Evolutionary conservation across 2,113 vertebrate genomes (phyloP), one percentile per base, ranked within the genome.

Genomic region (Chloropsis cyanopogon): DNA sequence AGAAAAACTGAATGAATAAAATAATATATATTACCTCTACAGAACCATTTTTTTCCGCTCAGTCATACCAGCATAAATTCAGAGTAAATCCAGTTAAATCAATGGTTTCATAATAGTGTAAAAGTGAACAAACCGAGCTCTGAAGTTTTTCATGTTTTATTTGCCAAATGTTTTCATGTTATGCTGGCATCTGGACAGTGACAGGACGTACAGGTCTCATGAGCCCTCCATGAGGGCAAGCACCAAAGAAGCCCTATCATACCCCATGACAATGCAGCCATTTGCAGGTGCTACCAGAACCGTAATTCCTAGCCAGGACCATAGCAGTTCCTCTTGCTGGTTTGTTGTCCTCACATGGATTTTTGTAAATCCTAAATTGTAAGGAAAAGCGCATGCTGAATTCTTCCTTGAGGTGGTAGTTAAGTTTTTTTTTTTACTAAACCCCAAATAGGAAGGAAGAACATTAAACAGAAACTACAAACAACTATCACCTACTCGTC

Each of bases 101-200:
- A 68, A 31, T 54, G 11, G 31, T 37, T 94, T 93, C 87, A 68
- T 82, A 70, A 71, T 28, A 72, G 57, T 7, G 18, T 59, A 92
- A 92, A 95, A 93, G 37, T 0, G 0, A 93, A 91, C n/a, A 91
- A 91, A 95, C 17, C 3, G 7, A 72, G 61, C 69, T 84, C 77
- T 82, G 64, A 92, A 71, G 80, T 4, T 84, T 88, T 86, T 91
- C 52, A 72, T 92, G 46, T 87, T 92, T 95, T 89, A 71, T 89
- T 96, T 95, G 89, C 69, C 83, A 95, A 92, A 31, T 78, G 52
- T 90, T 96, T 95, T 94, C 80, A 64, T 82, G 69, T 42, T 75
- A 77, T 52, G 61, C 47, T 97, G 95, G 88, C 80, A 90, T 84
- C 76, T 59, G 47, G 82, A 79, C 89, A 91, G 77, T 72, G 61